Base-by-base conservation (phyloP, 1,140 invertebrate genomes). In the Drosophila punjabiensis region DNA sequence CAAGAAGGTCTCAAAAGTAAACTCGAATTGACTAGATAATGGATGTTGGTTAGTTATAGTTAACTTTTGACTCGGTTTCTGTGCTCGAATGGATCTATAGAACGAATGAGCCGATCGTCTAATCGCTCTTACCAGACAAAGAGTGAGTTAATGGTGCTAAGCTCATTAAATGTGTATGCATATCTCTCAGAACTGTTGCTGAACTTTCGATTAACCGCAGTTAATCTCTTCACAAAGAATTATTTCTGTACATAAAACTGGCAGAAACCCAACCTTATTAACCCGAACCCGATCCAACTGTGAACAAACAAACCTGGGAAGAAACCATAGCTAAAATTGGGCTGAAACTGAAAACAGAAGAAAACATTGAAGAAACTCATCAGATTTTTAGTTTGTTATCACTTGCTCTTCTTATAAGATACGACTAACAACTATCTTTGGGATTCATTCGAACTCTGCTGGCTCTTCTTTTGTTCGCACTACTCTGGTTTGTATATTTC, bases 401-500 rank as follows among this genome's bases (percentile, higher is more conserved):
- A 90, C 86, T 90, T 90, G 79, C 78, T 85, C 85, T 81, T 77
- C 86, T 90, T 90, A 90, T 77, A 80, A 90, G 69, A 64, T 90
- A 90, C 47, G 66, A 86, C 79, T 82, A 90, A 80, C 69, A 81
- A 81, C 79, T 90, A 90, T 90, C 86, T 90, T 90, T 90, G 86
- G 86, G 86, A 90, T 90, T 90, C 68, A 75, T 79, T 81, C 74
- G 73, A 82, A 56, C 77, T 81, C 74, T 70, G 67, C 53, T 80
- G 80, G 83, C 76, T 77, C 67, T 61, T 20, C n/a, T 30, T 61
- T 74, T 45, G 64, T 64, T 80, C 39, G 74, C 43, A 58, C 70
- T 74, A 61, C 47, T 61, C 45, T 45, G 45, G 28, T 52, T 59
- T 73, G 52, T 43, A 50, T 39, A 24, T 32, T 41, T 50, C 11